Conservation (phyloP, 2,797 vertebrate species). For the Periparus ater region DNA sequence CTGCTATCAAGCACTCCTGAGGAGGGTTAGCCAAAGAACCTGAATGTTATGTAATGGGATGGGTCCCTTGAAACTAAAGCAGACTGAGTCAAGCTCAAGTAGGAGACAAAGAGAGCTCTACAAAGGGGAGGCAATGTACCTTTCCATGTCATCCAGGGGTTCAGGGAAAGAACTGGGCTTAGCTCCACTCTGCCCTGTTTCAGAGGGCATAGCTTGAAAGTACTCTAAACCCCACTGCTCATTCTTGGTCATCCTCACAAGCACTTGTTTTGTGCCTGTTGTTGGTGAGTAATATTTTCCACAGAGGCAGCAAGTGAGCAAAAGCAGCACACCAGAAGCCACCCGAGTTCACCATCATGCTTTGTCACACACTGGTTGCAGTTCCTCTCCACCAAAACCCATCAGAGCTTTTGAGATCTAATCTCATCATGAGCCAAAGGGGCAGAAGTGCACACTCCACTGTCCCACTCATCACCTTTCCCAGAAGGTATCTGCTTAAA, state of each 20-base stretch:
- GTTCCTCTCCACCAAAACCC: background rate
- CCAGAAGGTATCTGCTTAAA: background rate
- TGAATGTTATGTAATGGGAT: background rate
- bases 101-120: background rate
- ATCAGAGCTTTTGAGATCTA: background rate
- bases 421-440: background rate
- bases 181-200: background rate
- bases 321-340: background rate
- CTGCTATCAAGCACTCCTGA: background rate
- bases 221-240: background rate
- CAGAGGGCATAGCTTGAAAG: background rate
- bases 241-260: background rate
- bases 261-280: background rate
- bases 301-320: background rate
- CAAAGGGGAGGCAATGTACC: fast-evolving
- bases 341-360: background rate
- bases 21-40: background rate
- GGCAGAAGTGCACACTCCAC: background rate
- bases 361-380: background rate
- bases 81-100: background rate
- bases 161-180: background rate
- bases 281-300: background rate
- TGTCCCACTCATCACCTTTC: background rate
- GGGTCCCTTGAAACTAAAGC: background rate
- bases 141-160: background rate